Base-by-base conservation (phyloP, 2,113 vertebrate species). In the Psittacula cyanocephala region DNA sequence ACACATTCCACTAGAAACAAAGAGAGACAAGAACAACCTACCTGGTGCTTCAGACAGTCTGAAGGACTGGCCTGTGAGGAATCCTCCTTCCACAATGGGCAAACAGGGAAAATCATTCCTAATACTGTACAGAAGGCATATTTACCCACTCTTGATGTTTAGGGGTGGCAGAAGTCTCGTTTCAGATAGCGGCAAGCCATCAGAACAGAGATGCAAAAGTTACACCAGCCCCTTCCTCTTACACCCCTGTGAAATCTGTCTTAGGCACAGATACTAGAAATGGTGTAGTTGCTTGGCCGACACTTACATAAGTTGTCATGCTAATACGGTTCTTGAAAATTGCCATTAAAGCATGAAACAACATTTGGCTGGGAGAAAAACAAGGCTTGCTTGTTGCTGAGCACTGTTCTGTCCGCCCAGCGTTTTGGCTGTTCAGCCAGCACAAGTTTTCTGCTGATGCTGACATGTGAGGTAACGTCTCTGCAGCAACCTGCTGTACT, bases 331-430 rank as follows among this genome's bases (percentile, higher is more conserved):
- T 95, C 90, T 74, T 96, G 95, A 96, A 97, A 97, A 97, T 96
- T 78, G 79, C 96, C 95, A 96, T 97, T 96, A 96, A 95, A 97
- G 95, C 96, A 90, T 97, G 95, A 95, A 97, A 95, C 75, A 89
- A 95, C 86, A 78, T 78, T 95, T 89, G 91, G 93, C 86, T 75
- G 76, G 3, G 4, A 8, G 2, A 0, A 13, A 31, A 78, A 28
- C 53, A 76, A 76, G 37, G 27, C 71, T 78, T 37, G 65, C 62
- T 83, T 83, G 52, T 74, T 83, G 35, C 9, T 1, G 3, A 81
- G 52, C 82, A 41, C 74, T 29, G 77, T 77, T 94, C 67, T 84
- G 85, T 71, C 78, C 55, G 5, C 80, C 88, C 88, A 89, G 95
- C 88, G 22, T 78, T 95, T 92, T 37, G 91, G 91, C 92, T 81